Percentiles rank a stretch among this genome's conserved stretches.
These are phyloP conservation scores for Mystacornis crossleyi DNA, from an alignment of 2,113 vertebrate species.

Conservation along the genomic window DNA sequence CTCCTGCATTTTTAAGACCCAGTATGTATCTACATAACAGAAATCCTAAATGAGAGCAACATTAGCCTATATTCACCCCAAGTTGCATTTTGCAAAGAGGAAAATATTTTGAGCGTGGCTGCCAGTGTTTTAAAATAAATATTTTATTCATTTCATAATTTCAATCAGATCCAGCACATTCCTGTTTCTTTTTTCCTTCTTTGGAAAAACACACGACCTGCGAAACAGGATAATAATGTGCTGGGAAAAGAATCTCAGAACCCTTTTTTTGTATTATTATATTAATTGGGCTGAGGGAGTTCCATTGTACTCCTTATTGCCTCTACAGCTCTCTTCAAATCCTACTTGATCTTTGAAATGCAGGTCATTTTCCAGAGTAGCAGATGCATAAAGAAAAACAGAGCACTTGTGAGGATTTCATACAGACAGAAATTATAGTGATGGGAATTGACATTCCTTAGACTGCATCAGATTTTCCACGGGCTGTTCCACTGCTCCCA, in stretches of 20 bases:
- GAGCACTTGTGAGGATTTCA: constrained; percentile 1
- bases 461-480: constrained; percentile 39
- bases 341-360: constrained; percentile 39
- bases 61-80: constrained; percentile 48
- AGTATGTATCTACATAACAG: constrained; percentile 63
- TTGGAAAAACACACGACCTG: background rate
- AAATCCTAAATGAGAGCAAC: constrained; percentile 67
- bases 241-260: background rate
- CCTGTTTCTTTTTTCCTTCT: background rate
- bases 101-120: constrained; percentile 34
- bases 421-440: background rate
- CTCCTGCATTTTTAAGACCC: constrained; percentile 66
- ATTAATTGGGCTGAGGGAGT: background rate
- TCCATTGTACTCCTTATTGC: background rate
- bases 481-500: constrained; percentile 20
- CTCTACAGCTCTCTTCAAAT: constrained; percentile 23
- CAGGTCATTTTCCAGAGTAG: constrained; percentile 28
- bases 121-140: background rate
- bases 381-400: constrained; percentile 28
- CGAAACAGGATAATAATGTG: background rate
- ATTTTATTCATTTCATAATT: constrained; percentile 23
- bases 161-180: background rate
- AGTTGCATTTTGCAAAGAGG: constrained; percentile 26
- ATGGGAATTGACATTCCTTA: constrained; percentile 50
- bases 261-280: background rate